Evolutionary conservation across 2,113 vertebrate species (phyloP).

Genomic region (Sterna hirundo): DNA sequence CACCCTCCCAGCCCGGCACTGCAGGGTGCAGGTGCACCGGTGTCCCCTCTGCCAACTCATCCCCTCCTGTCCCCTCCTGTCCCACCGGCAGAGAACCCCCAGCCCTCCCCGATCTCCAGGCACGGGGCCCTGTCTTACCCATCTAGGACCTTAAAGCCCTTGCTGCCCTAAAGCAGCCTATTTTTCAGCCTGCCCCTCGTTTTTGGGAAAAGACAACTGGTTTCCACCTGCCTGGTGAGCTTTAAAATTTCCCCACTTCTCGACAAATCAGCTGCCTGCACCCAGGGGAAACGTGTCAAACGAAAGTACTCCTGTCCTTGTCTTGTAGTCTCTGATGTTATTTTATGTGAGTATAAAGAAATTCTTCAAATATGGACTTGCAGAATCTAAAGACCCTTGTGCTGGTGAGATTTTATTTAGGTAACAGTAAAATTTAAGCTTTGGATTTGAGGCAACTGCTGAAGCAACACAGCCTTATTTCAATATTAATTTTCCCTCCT

Average conservation of each 20-base stretch:
- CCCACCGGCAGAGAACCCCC: neutral
- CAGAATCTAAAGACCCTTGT: neutral
- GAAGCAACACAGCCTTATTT: neutral
- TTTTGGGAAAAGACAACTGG: neutral
- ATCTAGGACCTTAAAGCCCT: neutral
- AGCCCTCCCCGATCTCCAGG: rapidly evolving
- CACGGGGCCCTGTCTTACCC: neutral
- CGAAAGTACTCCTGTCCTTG: neutral
- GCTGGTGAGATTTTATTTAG: neutral
- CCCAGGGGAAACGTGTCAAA: neutral
- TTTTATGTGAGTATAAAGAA: neutral
- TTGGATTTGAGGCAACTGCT: neutral
- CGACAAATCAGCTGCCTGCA: neutral
- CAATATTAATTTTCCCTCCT: neutral
- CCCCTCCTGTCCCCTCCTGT: neutral
- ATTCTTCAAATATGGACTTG: neutral
- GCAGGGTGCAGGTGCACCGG: neutral
- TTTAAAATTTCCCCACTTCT: neutral
- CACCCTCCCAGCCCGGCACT: neutral
- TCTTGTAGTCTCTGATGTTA: neutral
- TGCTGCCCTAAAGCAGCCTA: neutral
- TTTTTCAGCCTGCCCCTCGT: neutral
- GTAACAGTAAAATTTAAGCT: neutral
- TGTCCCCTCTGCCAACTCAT: rapidly evolving
- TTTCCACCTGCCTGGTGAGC: neutral